phyloP scores from a whole-genome alignment of 2,797 vertebrate genomes.

The Hoplostethus mediterraneus region DNA sequence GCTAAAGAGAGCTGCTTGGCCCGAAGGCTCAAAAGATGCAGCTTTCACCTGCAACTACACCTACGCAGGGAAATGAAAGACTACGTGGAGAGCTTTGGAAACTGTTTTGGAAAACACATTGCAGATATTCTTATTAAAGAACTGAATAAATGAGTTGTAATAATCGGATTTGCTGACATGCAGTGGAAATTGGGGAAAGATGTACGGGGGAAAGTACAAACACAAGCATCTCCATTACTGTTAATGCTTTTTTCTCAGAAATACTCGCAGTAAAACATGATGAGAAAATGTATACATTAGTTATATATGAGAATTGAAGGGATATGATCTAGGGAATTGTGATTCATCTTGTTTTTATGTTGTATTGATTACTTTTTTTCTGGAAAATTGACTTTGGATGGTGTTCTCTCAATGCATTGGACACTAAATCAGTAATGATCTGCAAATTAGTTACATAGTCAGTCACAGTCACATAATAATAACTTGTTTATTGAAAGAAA shows the following conservation, averaged over 20 bases:
- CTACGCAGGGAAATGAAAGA: constrained; percentile 26
- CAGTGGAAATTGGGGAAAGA: constrained; percentile 19
- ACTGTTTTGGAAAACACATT: constrained; percentile 47
- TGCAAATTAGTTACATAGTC: constrained; percentile 24
- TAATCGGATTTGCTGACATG: constrained; percentile 20
- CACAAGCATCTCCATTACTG: constrained; percentile 24
- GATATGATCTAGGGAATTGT: constrained; percentile 12
- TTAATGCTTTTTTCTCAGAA: constrained; percentile 19
- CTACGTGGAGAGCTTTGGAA: constrained; percentile 24
- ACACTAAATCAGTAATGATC: constrained; percentile 12
- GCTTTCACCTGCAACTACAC: constrained; percentile 17
- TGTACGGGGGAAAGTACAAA: constrained; percentile 34
- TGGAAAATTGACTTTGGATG: constrained; percentile 4
- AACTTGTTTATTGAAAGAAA: constrained; percentile 26
- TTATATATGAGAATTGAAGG: constrained; percentile 21
- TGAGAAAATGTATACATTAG: constrained; percentile 18
- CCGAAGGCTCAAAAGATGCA: constrained; percentile 12
- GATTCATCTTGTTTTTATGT: constrained; percentile 41
- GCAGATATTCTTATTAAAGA: constrained; percentile 35
- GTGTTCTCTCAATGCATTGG: constrained; percentile 8
- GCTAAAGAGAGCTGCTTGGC: constrained; percentile 9
- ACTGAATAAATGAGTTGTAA: constrained; percentile 13
- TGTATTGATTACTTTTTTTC: constrained; percentile 38
- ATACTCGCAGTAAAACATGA: constrained; percentile 26
- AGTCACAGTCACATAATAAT: constrained; percentile 18